Conservation (phyloP, 2,113 vertebrate genomes). For the Sylvietta virens region DNA sequence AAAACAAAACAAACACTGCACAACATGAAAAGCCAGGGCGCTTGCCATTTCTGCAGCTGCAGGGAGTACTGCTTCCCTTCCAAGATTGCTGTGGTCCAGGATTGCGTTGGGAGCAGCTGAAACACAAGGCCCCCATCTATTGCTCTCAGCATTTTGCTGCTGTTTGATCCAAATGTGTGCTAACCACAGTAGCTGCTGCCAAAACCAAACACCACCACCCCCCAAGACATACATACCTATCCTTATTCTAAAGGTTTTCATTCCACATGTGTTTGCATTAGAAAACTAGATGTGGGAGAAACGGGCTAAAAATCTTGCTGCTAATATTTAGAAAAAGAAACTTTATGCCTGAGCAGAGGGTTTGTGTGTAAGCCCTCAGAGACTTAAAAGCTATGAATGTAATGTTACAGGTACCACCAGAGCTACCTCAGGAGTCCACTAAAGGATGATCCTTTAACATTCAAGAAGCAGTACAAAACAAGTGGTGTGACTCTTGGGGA, state of each 20-base stretch:
- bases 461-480: neutral
- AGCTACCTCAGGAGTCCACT: neutral
- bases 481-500: neutral
- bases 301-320: neutral
- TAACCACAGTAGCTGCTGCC: neutral
- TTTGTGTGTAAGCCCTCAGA: neutral
- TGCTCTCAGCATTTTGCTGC: neutral
- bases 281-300: neutral
- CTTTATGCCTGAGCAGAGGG: neutral
- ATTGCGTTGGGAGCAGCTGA: neutral
- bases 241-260: neutral
- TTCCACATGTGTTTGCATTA: neutral
- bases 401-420: neutral
- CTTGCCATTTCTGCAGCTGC: slow-evolving; percentile 45
- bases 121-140: neutral
- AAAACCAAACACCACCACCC: neutral
- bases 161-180: neutral
- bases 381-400: neutral
- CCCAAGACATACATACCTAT: neutral
- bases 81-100: neutral
- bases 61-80: neutral
- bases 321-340: neutral
- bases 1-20: slow-evolving; percentile 44
- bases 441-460: neutral
- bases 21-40: neutral